Conservation (phyloP, 1,140 invertebrate genomes). For the Notospermus geniculatus region DNA sequence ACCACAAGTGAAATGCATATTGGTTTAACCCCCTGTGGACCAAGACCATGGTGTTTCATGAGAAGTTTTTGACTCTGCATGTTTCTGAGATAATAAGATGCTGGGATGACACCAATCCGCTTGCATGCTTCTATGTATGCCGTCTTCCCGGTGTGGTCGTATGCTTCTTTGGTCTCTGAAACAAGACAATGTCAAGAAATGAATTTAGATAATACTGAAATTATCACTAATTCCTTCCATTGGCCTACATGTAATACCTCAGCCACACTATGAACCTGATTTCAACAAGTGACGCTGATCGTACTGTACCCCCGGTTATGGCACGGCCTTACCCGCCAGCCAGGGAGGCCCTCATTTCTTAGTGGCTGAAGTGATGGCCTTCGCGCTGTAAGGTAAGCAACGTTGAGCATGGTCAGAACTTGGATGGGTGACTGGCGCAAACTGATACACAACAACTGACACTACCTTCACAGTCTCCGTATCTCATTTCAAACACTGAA, state of each 20-base stretch:
- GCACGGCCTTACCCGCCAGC: no score
- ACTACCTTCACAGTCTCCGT: no score
- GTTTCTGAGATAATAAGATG: conserved; percentile 52
- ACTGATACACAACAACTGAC: no score
- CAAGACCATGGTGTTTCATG: conserved; percentile 54
- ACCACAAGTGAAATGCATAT: conserved; percentile 49
- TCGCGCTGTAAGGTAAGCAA: no score
- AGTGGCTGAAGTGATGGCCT: no score
- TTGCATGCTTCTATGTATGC: conserved; percentile 52
- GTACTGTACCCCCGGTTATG: no score
- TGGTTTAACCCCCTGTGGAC: conserved; percentile 45
- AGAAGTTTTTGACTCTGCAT: conserved; percentile 46
- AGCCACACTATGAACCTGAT: background rate
- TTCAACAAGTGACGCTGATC: background rate
- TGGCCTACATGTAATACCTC: background rate
- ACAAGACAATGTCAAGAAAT: conserved; percentile 10
- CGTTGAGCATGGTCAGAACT: no score
- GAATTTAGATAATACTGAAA: background rate
- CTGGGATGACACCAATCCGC: conserved; percentile 48
- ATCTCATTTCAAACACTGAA: no score
- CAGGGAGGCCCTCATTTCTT: no score
- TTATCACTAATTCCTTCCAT: background rate
- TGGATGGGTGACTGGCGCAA: no score
- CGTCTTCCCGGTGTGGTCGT: conserved; percentile 49
- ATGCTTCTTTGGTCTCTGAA: conserved; percentile 34